phyloP scores from a whole-genome alignment of 1,140 invertebrate species.

The Lepidurus arcticus region DNA sequence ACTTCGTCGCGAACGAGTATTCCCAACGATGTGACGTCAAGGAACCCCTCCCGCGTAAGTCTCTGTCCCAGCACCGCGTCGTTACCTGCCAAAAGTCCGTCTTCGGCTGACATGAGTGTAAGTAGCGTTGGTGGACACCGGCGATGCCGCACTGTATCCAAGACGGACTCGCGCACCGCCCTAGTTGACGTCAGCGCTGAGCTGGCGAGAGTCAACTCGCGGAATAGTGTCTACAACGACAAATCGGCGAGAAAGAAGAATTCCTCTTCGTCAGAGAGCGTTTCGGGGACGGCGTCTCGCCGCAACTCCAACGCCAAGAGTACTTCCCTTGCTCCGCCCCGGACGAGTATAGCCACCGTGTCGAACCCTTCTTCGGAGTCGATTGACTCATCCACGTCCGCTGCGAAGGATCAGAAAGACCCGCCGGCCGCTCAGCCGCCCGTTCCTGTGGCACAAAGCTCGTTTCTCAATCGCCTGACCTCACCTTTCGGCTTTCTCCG shows the following conservation, averaged over 20 bases:
- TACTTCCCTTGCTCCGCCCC: background rate
- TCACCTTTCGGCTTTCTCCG: constrained; percentile 41
- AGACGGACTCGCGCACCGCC: background rate
- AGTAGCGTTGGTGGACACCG: background rate
- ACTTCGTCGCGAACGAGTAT: background rate
- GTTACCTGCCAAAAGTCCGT: background rate
- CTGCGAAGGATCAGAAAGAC: background rate
- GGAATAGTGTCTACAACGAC: constrained; percentile 1
- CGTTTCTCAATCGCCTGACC: constrained; percentile 18
- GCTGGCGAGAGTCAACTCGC: background rate
- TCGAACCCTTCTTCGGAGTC: background rate
- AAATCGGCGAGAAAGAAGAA: constrained; percentile 23
- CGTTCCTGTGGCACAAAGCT: constrained; percentile 1
- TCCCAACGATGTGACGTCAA: background rate
- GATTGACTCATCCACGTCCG: background rate
- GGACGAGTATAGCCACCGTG: background rate
- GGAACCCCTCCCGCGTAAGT: background rate
- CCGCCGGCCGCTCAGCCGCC: background rate
- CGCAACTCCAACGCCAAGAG: constrained; percentile 1
- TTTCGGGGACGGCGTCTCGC: background rate
- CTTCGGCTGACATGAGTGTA: background rate
- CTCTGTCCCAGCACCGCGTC: background rate
- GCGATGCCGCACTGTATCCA: background rate
- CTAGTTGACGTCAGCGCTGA: background rate
- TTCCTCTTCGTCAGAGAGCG: constrained; percentile 27